phyloP scores from a whole-genome alignment of 64 coral and sea anemone species.

The Montipora foliosa region DNA sequence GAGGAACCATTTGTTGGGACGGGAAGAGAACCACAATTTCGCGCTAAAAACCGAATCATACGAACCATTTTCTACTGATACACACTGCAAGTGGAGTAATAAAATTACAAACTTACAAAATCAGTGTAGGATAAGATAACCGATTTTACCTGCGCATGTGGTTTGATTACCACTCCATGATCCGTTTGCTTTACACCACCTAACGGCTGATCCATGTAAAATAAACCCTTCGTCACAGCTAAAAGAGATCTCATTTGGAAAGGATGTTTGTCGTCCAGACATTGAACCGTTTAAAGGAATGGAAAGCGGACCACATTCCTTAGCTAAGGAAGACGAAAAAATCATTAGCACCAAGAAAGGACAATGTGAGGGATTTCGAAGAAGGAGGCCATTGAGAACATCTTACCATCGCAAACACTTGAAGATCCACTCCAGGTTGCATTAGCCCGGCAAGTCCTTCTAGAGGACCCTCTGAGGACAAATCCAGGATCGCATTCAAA shows the following conservation, averaged over 20 bases:
- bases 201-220: conserved; percentile 26
- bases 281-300: conserved; percentile 49
- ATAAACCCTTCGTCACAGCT: conserved; percentile 39
- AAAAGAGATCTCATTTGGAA: conserved; percentile 18
- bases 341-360: too few relatives aligned
- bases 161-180: conserved; percentile 31
- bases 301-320: conserved; percentile 55
- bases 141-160: conserved; percentile 19
- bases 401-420: neutral
- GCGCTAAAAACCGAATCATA: neutral
- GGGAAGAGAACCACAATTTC: conserved; percentile 26
- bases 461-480: conserved; percentile 20
- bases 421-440: conserved; percentile 24
- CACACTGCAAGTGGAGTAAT: too few relatives aligned
- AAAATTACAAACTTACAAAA: too few relatives aligned
- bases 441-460: conserved; percentile 27
- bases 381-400: neutral
- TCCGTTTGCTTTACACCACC: conserved; percentile 31
- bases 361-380: too few relatives aligned
- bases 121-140: too few relatives aligned
- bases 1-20: neutral
- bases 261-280: conserved; percentile 35
- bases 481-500: conserved; percentile 67
- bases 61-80: neutral
- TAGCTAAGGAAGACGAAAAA: conserved; percentile 3